Conservation (phyloP, 2,113 vertebrate species). For the Lucifuga dentata region DNA sequence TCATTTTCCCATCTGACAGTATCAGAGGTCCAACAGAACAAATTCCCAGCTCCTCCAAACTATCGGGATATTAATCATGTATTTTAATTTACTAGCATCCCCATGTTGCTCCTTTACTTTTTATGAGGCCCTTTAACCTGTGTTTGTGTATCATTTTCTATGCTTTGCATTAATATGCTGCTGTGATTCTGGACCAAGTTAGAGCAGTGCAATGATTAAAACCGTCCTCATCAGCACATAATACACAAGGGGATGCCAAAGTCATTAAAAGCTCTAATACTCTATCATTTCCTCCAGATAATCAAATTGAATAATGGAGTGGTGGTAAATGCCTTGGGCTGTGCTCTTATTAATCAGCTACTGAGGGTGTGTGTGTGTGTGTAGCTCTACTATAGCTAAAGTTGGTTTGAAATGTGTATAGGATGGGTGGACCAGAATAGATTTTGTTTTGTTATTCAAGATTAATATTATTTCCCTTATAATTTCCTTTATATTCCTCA, state of each 20-base stretch:
- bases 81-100: conserved; percentile 73
- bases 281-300: conserved; percentile 81
- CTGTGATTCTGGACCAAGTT: conserved; percentile 59
- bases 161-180: conserved; percentile 73
- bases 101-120: conserved; percentile 69
- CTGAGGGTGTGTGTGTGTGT: conserved; percentile 42
- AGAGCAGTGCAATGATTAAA: conserved; percentile 78
- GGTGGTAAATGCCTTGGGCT: conserved; percentile 70
- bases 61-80: conserved; percentile 70
- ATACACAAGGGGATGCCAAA: conserved; percentile 79
- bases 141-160: conserved; percentile 58
- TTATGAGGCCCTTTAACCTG: conserved; percentile 72
- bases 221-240: conserved; percentile 77
- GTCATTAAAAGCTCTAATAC: conserved; percentile 83
- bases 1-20: conserved; percentile 21
- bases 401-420: not conserved
- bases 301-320: conserved; percentile 80
- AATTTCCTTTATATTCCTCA: too few species aligned
- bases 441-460: not conserved
- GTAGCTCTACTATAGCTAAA: not conserved
- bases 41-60: conserved; percentile 62
- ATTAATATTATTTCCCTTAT: not conserved
- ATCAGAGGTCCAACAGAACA: conserved; percentile 57
- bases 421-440: conserved; percentile 4
- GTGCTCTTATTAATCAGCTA: conserved; percentile 75